Evolutionary conservation across 2,113 vertebrate genomes (phyloP), one percentile per base, ranked within the genome.

Genomic region (Gadus chalcogrammus): DNA sequence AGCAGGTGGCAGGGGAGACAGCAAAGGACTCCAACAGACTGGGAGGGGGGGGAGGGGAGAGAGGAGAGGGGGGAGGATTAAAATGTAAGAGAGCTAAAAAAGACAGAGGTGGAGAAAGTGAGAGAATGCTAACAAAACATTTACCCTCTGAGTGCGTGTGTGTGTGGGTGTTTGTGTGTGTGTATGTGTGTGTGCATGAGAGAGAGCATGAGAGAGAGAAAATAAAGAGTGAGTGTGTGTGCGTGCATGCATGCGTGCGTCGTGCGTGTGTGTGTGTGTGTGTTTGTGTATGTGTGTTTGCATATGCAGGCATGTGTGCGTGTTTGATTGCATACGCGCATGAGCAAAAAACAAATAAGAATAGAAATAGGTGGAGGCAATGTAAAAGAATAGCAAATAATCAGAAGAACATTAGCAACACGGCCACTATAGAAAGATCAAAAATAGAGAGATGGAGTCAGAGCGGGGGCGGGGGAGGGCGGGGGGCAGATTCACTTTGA

Each of bases 111-210:
- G 7, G 42, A 48, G 42, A 48, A 48, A 48, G 42, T 2, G 42
- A 48, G 42, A 48, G 42, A 48, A 17, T 13, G 15, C 55, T 58
- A 15, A 15, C 4, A n/a, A 48, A 48, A 48, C 84, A 83, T 67
- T 87, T 68, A 68, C 20, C 20, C 8, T 48, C 5, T 42, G 38
- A 7, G 38, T 3, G 38, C 61, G 52, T 70, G 71, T 67, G 69
- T 18, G 38, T 42, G 15, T 64, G 62, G 17, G 15, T 64, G 62
- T 64, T 3, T 35, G 28, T 64, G 27, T 64, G 27, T 31, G 17
- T 35, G 7, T 15, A 16, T n/a, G 3, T 38, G 62, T 64, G 28
- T 38, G 62, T 64, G 13, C 17, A 16, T 64, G 28, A 11, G 8
- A 11, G 8, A 11, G 7, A 1, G 68, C 52, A 35, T 35, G 53